Percentiles rank a stretch among this genome's conserved stretches.
These are phyloP conservation scores for Corydoras maculifer DNA, from an alignment of 2,113 vertebrate species.

Conservation along the genomic window DNA sequence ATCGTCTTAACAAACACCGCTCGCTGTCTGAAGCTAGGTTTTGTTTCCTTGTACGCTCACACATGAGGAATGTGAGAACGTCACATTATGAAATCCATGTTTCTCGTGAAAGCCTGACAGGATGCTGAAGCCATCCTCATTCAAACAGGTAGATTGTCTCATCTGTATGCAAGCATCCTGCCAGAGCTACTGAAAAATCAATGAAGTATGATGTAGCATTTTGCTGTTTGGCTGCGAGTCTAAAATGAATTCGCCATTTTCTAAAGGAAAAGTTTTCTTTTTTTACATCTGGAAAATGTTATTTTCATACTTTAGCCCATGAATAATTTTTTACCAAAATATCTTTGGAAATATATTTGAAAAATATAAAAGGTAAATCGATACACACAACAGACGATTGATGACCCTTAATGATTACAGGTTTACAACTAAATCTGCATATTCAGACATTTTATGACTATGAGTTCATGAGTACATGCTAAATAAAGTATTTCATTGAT, in stretches of 20 bases:
- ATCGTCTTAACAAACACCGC: slow-evolving; percentile 23
- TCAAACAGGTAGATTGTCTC: slow-evolving; percentile 29
- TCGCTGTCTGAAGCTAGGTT: slow-evolving; percentile 2
- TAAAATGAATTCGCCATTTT: neutral
- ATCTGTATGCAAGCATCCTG: slow-evolving; percentile 19
- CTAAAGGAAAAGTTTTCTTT: slow-evolving; percentile 7
- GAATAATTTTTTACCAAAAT: too few species aligned
- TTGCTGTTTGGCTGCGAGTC: slow-evolving; percentile 8
- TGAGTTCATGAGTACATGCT: too few species aligned
- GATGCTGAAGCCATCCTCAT: slow-evolving; percentile 1
- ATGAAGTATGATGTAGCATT: slow-evolving; percentile 14
- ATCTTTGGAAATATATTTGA: too few species aligned
- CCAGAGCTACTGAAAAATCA: slow-evolving; percentile 10
- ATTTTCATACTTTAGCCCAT: too few species aligned
- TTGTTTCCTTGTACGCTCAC: slow-evolving; percentile 26
- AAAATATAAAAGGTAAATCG: too few species aligned
- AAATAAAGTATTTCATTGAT: too few species aligned
- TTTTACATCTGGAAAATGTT: neutral
- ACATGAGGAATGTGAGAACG: slow-evolving; percentile 35
- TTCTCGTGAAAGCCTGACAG: slow-evolving; percentile 13
- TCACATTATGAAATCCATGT: slow-evolving; percentile 8
- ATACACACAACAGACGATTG: too few species aligned
- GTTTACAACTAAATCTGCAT: too few species aligned
- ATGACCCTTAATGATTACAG: too few species aligned
- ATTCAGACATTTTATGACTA: too few species aligned